A percentile compares a stretch with the other conserved stretches of the same genome.
These are phyloP conservation scores for Tineola bisselliella DNA, from an alignment of 2,888 invertebrate genomes.

Conservation along the genomic window DNA sequence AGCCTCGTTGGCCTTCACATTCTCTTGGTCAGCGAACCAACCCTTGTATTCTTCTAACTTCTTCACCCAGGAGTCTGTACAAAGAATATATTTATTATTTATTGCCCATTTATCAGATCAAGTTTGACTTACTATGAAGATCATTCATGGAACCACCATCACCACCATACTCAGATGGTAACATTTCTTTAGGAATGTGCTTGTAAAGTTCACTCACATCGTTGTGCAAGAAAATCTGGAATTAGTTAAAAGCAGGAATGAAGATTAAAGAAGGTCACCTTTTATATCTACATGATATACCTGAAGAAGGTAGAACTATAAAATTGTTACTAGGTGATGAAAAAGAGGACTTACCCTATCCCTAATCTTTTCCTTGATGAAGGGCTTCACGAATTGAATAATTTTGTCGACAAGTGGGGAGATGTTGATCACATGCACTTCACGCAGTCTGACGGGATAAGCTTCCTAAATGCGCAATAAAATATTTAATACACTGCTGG, in stretches of 20 bases:
- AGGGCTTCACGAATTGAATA: slow-evolving; percentile 85
- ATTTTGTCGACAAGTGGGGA: slow-evolving; percentile 87
- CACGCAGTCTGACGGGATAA: slow-evolving; percentile 87
- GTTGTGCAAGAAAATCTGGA: slow-evolving; percentile 78
- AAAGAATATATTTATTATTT: not conserved
- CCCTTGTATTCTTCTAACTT: slow-evolving; percentile 79
- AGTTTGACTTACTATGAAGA: slow-evolving; percentile 71
- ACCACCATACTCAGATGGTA: slow-evolving; percentile 87
- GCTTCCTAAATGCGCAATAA: slow-evolving; percentile 70
- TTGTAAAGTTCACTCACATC: slow-evolving; percentile 80
- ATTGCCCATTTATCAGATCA: no score
- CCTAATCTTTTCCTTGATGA: slow-evolving; percentile 87
- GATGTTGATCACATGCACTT: slow-evolving; percentile 86
- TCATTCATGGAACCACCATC: slow-evolving; percentile 76
- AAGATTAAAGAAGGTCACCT: no score
- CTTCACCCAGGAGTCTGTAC: slow-evolving; percentile 82
- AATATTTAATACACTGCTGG: no score
- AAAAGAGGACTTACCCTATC: slow-evolving; percentile 63
- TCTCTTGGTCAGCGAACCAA: slow-evolving; percentile 85
- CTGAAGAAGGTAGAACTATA: no score
- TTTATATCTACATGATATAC: no score
- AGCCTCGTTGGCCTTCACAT: slow-evolving; percentile 79
- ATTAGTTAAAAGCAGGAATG: no score
- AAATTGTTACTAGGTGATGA: slow-evolving; percentile 11
- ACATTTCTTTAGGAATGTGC: slow-evolving; percentile 79